phyloP scores from a whole-genome alignment of 2,113 vertebrate species.

The Strix aluco region DNA sequence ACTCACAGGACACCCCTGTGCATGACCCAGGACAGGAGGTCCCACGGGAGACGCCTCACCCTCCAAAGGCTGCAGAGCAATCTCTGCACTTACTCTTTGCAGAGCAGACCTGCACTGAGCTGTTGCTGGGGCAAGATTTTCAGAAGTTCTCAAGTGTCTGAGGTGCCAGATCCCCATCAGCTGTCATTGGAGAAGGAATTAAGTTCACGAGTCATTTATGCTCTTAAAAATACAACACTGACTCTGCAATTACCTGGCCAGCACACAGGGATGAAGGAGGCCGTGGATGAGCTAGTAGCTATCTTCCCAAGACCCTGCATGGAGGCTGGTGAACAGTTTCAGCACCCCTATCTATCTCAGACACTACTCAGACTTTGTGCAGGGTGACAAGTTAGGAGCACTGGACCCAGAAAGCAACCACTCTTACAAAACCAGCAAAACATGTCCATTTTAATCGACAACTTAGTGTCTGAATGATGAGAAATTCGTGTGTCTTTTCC shows the following conservation, averaged over 20 bases:
- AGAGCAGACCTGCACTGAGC: neutral
- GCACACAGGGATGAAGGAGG: neutral
- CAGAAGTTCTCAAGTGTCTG: neutral
- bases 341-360: neutral
- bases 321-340: neutral
- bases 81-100: neutral
- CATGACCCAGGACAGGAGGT: no score
- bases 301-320: fast-evolving
- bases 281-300: neutral
- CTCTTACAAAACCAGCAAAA: neutral
- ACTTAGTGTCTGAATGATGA: neutral
- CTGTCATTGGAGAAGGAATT: neutral
- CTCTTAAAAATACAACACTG: neutral
- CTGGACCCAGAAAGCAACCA: neutral
- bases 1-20: no score
- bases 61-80: neutral
- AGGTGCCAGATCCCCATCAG: neutral
- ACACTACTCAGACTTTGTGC: no score
- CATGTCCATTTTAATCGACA: neutral
- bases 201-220: neutral
- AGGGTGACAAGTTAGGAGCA: neutral
- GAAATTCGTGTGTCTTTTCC: neutral
- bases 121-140: neutral
- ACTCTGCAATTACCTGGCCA: neutral
- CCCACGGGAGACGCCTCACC: no score